Evolutionary conservation across 2,113 vertebrate genomes (phyloP).

Genomic region (Oreochromis niloticus): DNA sequence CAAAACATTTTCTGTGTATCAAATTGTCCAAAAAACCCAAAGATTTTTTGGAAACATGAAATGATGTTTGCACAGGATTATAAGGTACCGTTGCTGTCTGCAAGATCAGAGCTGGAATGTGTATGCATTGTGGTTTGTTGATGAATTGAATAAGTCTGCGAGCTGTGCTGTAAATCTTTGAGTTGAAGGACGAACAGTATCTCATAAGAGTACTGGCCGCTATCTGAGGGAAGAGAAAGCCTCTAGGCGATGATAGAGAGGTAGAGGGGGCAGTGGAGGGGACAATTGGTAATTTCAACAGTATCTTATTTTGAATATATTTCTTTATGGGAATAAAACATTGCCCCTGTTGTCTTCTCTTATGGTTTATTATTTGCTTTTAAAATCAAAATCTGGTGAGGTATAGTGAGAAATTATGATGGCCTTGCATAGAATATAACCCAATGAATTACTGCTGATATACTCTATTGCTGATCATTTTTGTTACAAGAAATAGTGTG

Average conservation of each 20-base stretch:
- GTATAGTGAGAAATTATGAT: not conserved
- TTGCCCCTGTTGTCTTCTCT: not conserved
- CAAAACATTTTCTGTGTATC: slow-evolving; percentile 41
- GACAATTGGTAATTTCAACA: slow-evolving; percentile 37
- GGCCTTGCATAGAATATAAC: not conserved
- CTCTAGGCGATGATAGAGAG: slow-evolving; percentile 27
- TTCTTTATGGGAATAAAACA: not conserved
- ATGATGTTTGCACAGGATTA: slow-evolving; percentile 32
- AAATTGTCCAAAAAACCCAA: slow-evolving; percentile 9
- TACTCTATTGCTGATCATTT: not conserved
- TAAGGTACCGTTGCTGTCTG: not conserved
- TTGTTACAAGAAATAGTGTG: not conserved
- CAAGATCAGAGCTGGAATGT: slow-evolving; percentile 39
- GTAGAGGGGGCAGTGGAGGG: slow-evolving; percentile 6
- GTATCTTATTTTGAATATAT: slow-evolving; percentile 15
- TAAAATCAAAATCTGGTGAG: not conserved
- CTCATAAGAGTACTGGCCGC: slow-evolving; percentile 35
- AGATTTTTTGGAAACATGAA: slow-evolving; percentile 29
- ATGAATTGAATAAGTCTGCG: slow-evolving; percentile 64
- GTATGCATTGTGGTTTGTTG: slow-evolving; percentile 55
- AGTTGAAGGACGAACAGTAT: slow-evolving; percentile 67
- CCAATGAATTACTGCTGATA: not conserved
- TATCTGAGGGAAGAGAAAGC: slow-evolving; percentile 44
- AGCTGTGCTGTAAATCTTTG: slow-evolving; percentile 60
- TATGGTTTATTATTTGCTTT: not conserved